A percentile compares a stretch with the other conserved stretches of the same genome.
Conservation (phyloP, 2,888 invertebrate species). For the Lepidonotus clava region DNA sequence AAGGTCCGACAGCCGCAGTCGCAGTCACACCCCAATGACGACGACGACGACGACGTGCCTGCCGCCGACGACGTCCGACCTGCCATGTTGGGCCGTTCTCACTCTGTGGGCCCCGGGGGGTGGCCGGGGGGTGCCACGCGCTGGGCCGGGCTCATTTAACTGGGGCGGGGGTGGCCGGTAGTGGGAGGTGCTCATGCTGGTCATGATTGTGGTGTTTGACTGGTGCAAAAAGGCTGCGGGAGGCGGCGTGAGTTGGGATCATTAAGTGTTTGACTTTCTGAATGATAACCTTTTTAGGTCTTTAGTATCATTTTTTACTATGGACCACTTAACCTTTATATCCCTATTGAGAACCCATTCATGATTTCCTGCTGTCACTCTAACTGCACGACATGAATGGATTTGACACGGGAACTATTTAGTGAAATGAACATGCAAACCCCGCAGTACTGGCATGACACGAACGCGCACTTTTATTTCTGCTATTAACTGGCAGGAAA, state of each 20-base stretch:
- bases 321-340: too few species aligned
- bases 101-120: neutral
- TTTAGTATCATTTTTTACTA: too few species aligned
- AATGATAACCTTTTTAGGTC: too few species aligned
- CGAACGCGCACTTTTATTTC: too few species aligned
- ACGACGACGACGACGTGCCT: constrained; percentile 28
- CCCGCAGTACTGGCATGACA: too few species aligned
- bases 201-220: neutral
- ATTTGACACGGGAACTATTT: too few species aligned
- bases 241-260: neutral
- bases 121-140: constrained; percentile 35
- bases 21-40: constrained; percentile 52
- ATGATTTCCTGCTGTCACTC: too few species aligned
- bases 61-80: neutral
- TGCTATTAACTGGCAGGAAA: too few species aligned
- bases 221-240: neutral
- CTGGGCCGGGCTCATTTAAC: neutral
- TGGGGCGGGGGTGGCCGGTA: constrained; percentile 23
- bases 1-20: constrained; percentile 48
- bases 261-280: neutral
- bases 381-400: too few species aligned
- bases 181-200: neutral
- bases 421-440: too few species aligned
- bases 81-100: too few species aligned
- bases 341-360: too few species aligned